These are phyloP conservation scores for Marmota monax DNA, from an alignment of 2,113 vertebrate genomes.

Conservation along the genomic window DNA sequence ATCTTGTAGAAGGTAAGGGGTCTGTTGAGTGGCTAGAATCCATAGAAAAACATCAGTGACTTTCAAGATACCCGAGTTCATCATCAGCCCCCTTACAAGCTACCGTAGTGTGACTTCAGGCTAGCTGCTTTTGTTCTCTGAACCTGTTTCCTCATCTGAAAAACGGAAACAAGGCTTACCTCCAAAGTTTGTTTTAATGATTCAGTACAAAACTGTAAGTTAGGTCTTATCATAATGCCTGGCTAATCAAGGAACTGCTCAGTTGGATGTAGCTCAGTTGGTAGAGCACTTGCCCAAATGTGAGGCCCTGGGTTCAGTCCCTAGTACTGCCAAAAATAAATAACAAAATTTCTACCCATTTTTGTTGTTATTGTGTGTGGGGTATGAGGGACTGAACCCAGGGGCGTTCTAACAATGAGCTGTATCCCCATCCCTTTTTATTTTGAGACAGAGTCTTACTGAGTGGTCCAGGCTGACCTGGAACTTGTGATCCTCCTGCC, in stretches of 20 bases:
- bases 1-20: slow-evolving; percentile 10
- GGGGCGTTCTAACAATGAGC: not conserved
- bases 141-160: slow-evolving; percentile 47
- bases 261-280: not conserved
- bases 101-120: not conserved
- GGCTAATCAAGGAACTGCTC: not conserved
- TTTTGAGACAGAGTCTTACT: not conserved
- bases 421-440: not conserved
- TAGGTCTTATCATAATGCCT: not conserved
- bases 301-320: not conserved
- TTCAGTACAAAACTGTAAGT: not conserved
- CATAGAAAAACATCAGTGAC: not conserved
- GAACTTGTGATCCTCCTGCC: not conserved
- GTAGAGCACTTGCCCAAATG: too few relatives aligned
- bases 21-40: slow-evolving; percentile 28
- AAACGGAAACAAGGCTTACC: slow-evolving; percentile 26
- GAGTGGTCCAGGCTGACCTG: not conserved
- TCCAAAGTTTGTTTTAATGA: not conserved
- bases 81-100: not conserved
- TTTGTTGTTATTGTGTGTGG: not conserved
- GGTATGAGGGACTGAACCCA: not conserved
- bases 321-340: not conserved
- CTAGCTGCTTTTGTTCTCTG: slow-evolving; percentile 40
- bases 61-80: slow-evolving; percentile 7
- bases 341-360: not conserved